phyloP scores from a whole-genome alignment of 2,113 vertebrate genomes.

The Nicator chloris region DNA sequence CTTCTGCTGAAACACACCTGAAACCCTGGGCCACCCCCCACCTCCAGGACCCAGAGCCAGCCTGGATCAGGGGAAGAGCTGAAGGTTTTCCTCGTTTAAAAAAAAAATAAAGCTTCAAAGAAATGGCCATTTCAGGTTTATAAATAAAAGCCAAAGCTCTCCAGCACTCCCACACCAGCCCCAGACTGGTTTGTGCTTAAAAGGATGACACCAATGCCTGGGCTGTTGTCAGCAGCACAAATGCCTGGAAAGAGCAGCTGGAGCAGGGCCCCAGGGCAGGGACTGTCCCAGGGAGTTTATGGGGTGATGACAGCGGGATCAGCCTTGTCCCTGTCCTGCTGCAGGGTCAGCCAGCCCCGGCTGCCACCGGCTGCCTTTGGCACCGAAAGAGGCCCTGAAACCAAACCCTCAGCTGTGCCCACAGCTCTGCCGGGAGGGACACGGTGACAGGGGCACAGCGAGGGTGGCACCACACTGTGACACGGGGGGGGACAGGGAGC shows the following conservation, averaged over 20 bases:
- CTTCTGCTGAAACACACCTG: too few relatives aligned
- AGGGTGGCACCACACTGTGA: neutral
- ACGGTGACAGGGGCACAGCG: neutral
- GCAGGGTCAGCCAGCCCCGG: neutral
- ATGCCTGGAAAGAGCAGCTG: neutral
- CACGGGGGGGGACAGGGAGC: neutral
- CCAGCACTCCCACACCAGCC: neutral
- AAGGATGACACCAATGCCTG: neutral
- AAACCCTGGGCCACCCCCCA: neutral
- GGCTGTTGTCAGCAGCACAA: neutral
- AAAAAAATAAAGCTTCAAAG: neutral
- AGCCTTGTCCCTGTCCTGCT: neutral
- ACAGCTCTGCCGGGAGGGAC: accelerated
- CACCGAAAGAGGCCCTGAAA: neutral
- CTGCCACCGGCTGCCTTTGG: accelerated
- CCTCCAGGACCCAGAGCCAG: neutral
- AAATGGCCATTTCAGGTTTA: neutral
- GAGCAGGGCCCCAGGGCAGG: neutral
- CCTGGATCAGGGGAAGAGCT: neutral
- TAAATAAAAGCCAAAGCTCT: neutral
- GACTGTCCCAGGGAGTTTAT: accelerated
- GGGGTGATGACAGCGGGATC: neutral
- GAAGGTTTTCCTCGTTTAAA: neutral
- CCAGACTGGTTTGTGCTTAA: neutral
- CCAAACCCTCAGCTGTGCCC: neutral